These are phyloP conservation scores for Oophaga pumilio DNA, from an alignment of 2,113 vertebrate genomes.

Conservation along the genomic window DNA sequence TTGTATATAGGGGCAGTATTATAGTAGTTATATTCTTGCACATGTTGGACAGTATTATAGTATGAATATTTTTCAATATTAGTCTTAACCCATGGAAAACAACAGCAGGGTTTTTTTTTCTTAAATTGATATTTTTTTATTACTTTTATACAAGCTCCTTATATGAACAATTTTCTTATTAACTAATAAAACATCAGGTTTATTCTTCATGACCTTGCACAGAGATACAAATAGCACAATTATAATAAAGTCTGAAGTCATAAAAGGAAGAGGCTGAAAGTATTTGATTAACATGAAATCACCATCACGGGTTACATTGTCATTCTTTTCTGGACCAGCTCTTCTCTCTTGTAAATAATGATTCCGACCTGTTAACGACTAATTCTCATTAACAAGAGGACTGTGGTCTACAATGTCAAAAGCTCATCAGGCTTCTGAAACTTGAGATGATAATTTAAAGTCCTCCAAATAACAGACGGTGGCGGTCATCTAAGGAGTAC, in stretches of 20 bases:
- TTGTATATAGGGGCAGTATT: background rate
- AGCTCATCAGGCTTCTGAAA: background rate
- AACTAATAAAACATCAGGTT: background rate
- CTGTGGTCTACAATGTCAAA: background rate
- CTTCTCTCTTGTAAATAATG: conserved; percentile 28
- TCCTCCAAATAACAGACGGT: background rate
- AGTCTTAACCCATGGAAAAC: no score
- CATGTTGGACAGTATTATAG: background rate
- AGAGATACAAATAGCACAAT: background rate
- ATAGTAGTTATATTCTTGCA: background rate
- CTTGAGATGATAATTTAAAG: background rate
- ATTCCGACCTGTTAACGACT: conserved; percentile 16
- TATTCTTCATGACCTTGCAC: background rate
- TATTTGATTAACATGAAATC: conserved; percentile 6
- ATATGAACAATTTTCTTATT: no score
- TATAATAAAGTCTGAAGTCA: background rate
- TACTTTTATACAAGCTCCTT: no score
- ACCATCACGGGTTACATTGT: background rate
- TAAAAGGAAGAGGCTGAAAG: background rate
- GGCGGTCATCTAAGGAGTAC: background rate
- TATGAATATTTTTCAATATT: background rate
- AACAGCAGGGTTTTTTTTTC: no score
- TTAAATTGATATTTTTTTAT: no score
- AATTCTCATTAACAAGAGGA: conserved; percentile 40
- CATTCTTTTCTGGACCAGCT: background rate